phyloP scores from a whole-genome alignment of 2,113 vertebrate species.

The Montifringilla adamsi region DNA sequence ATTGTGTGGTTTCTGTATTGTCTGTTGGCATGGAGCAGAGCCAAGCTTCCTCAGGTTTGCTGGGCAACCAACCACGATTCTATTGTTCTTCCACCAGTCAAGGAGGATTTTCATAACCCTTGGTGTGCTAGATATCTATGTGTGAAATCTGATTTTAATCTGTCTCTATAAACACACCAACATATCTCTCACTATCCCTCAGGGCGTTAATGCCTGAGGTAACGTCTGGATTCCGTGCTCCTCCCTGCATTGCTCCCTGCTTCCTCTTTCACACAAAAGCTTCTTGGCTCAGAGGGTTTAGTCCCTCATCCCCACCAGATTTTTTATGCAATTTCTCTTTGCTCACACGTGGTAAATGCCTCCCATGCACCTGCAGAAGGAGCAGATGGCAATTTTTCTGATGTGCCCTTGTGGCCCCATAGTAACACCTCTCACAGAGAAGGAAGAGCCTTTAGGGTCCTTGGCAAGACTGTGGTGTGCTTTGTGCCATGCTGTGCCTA shows the following conservation, averaged over 20 bases:
- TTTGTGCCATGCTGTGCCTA: background rate
- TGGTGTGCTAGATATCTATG: background rate
- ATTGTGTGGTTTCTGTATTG: constrained; percentile 34
- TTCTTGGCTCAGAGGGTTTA: background rate
- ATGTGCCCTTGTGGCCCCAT: background rate
- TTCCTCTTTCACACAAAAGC: constrained; percentile 12
- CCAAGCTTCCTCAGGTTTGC: constrained; percentile 22
- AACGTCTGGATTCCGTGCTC: constrained; percentile 31
- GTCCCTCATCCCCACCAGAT: background rate
- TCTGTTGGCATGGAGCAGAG: background rate
- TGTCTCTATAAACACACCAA: constrained; percentile 32
- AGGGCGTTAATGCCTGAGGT: constrained; percentile 46
- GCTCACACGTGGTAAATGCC: fast-evolving
- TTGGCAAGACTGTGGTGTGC: background rate
- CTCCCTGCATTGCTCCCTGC: constrained; percentile 13
- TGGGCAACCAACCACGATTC: background rate
- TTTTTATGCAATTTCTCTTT: background rate
- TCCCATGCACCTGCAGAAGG: background rate
- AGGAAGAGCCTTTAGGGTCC: background rate
- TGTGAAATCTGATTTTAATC: constrained; percentile 27
- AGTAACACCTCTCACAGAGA: background rate
- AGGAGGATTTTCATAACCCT: constrained; percentile 6
- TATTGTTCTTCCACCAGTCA: background rate
- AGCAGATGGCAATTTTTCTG: background rate
- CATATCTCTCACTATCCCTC: background rate